Conservation (phyloP, 1,140 invertebrate species). For the Anagrus nilaparvatae region DNA sequence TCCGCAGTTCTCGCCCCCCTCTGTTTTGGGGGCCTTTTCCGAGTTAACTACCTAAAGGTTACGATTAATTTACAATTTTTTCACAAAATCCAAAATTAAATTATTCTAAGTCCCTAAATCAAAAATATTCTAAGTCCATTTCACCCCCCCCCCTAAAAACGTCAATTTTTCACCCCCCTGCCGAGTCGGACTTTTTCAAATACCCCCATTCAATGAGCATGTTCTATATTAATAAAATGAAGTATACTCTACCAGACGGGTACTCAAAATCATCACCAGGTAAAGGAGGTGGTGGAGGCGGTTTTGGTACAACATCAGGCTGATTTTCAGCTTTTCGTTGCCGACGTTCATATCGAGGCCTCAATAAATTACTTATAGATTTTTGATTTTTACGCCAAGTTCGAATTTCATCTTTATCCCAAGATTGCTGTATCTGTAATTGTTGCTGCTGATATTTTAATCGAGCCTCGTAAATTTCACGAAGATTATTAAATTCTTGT, state of each 20-base stretch:
- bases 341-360: conserved; percentile 50
- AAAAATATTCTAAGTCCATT: too few species aligned
- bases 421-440: conserved; percentile 3
- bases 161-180: too few species aligned
- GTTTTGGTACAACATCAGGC: conserved; percentile 54
- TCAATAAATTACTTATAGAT: conserved; percentile 8
- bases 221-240: too few species aligned
- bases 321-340: conserved; percentile 45
- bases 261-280: too few species aligned
- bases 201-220: too few species aligned
- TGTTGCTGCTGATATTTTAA: conserved; percentile 27
- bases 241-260: too few species aligned
- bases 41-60: too few species aligned
- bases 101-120: too few species aligned
- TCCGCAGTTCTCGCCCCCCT: too few species aligned
- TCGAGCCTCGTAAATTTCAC: conserved; percentile 60
- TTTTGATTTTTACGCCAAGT: not conserved
- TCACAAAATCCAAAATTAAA: not conserved
- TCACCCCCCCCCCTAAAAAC: too few species aligned
- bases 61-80: not conserved
- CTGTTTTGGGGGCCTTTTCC: too few species aligned
- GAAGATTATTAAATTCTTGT: conserved; percentile 51
- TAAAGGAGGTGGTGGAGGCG: conserved; percentile 22
- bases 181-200: too few species aligned
- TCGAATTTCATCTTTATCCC: not conserved